These are phyloP conservation scores for Xanthia icteritia DNA, from an alignment of 2,888 invertebrate genomes.

Conservation along the genomic window DNA sequence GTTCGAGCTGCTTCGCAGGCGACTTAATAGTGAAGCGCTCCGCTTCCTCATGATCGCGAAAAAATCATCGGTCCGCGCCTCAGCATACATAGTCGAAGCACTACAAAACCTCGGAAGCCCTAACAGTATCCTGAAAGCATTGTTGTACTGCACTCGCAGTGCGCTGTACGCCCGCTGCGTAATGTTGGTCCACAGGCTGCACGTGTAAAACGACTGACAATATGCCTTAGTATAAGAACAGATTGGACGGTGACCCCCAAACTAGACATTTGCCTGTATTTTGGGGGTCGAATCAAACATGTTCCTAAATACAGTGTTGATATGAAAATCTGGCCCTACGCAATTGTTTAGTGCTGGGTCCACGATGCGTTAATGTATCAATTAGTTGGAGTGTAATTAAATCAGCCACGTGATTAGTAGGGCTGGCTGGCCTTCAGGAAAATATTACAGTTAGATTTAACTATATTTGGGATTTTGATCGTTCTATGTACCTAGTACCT, in stretches of 20 bases:
- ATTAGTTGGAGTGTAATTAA: conserved; percentile 55
- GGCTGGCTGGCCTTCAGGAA: conserved; percentile 25
- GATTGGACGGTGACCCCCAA: not conserved
- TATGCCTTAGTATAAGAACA: not conserved
- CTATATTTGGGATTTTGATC: not conserved
- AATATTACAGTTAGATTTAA: not conserved
- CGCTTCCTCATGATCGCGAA: too few relatives aligned
- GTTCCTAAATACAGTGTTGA: conserved; percentile 9
- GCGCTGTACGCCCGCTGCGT: too few relatives aligned
- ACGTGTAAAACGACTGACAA: too few relatives aligned
- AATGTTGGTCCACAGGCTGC: too few relatives aligned
- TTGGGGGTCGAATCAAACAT: not conserved
- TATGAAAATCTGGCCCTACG: conserved; percentile 18
- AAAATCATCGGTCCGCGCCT: too few relatives aligned
- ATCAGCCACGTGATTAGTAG: conserved; percentile 35
- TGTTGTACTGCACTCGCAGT: too few relatives aligned
- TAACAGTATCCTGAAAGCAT: too few relatives aligned
- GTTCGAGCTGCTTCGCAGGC: too few relatives aligned
- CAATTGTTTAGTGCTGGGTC: conserved; percentile 14
- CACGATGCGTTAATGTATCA: conserved; percentile 49
- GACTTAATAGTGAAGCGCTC: too few relatives aligned
- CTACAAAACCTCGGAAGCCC: too few relatives aligned
- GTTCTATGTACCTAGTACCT: not conserved
- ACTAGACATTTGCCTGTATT: not conserved
- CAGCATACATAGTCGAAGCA: too few relatives aligned